These are phyloP conservation scores for Lepetodrilus schrolli DNA, from an alignment of 2,888 invertebrate genomes.

Conservation along the genomic window DNA sequence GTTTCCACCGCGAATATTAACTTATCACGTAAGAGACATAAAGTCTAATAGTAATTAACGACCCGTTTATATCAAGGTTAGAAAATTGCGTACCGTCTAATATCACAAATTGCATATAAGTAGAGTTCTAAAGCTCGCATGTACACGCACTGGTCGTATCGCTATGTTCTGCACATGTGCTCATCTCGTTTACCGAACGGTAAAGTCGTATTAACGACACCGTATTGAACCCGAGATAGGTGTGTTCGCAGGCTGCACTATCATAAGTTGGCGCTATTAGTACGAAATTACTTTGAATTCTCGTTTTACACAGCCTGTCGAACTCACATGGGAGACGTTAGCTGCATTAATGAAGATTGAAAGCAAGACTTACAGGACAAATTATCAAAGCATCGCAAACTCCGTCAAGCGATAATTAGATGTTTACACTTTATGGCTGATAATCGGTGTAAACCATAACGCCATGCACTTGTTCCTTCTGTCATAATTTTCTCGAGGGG, in stretches of 20 bases:
- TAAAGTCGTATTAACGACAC: not conserved
- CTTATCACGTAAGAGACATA: no score
- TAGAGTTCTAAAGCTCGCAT: no score
- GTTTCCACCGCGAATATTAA: no score
- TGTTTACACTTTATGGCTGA: constrained; percentile 25
- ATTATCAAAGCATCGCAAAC: not conserved
- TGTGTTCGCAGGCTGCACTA: not conserved
- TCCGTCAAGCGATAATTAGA: not conserved
- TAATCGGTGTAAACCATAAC: constrained; percentile 8
- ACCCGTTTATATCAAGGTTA: no score
- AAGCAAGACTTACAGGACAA: constrained; percentile 10
- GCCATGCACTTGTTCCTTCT: constrained; percentile 2
- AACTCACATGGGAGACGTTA: not conserved
- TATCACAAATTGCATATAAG: no score
- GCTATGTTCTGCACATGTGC: not conserved
- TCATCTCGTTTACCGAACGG: not conserved
- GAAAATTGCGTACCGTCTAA: no score
- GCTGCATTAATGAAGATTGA: constrained; percentile 2
- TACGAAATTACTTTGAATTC: not conserved
- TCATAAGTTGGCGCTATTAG: not conserved
- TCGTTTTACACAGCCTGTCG: not conserved
- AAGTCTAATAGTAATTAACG: no score
- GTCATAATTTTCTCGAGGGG: not conserved
- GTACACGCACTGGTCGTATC: no score
- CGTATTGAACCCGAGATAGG: not conserved